Base-by-base conservation (phyloP, 1,140 invertebrate species). In the Hyles euphorbiae region DNA sequence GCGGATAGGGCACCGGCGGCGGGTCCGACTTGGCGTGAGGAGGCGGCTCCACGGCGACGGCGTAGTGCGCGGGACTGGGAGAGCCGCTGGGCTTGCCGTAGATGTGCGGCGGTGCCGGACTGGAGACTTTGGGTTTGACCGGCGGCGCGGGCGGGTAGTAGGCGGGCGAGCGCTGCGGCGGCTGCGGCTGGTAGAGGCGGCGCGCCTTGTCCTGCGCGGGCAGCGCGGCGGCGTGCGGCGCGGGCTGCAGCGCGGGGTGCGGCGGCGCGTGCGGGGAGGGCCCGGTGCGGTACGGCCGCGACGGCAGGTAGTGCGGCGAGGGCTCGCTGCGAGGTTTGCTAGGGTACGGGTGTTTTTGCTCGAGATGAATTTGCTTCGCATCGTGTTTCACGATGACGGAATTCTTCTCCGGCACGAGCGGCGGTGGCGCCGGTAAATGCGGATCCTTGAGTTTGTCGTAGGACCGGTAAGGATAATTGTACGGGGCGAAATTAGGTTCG, bases 361-460 rank as follows among this genome's bases (percentile, higher is more conserved):
- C 90, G 52, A 91, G 73, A 70, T 91, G 90, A 47, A 89, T 89
- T 56, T 91, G 84, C 71, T 94, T 93, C 32, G 90, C 91, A 62
- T 95, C 93, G 77, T 95, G 94, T 83, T 95, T 94, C 22, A 95
- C 94, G 79, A 95, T 95, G 67, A 95, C 94, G 74, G 94, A 94
- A 75, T 92, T 94, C 71, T 94, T 95, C 83, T 94, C 93, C 67
- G 91, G 90, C 53, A 93, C 82, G 3, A 93, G 70, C 5, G 90
- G 91, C 52, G 92, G 91, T 10, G 91, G 92, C 61, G 91, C 93
- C 34, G 91, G 90, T 34, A 92, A 76, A 12, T 91, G 82, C 60
- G 79, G 85, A 60, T 92, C 91, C 70, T 91, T 87, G 34, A 92
- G 90, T 65, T 87, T 88, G 53, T 87, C 82, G 56, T 86, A 87